These are phyloP conservation scores for Neofelis nebulosa DNA, from an alignment of 2,113 vertebrate species.

Conservation along the genomic window DNA sequence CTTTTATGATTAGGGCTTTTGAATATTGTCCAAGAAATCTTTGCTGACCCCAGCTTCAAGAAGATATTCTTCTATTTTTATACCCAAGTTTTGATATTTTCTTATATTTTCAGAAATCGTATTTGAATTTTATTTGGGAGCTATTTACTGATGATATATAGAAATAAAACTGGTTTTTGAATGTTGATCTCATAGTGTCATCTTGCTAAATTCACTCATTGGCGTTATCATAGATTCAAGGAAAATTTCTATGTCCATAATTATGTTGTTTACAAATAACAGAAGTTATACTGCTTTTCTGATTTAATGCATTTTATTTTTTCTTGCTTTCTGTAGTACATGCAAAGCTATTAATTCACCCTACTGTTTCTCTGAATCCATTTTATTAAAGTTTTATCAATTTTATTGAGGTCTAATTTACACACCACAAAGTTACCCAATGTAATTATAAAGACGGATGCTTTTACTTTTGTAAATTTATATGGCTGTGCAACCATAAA, in stretches of 20 bases:
- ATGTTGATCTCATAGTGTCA: not conserved
- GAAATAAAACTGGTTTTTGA: slow-evolving; percentile 15
- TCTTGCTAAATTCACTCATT: not conserved
- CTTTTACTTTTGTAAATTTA: not conserved
- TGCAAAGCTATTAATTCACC: not conserved
- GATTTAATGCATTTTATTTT: slow-evolving; percentile 9
- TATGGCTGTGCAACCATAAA: not conserved
- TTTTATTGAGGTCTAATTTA: not conserved
- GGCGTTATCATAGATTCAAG: not conserved
- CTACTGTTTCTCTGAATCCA: not conserved
- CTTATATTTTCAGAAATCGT: not conserved
- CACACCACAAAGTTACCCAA: not conserved
- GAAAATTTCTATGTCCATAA: not conserved
- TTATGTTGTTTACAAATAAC: not conserved
- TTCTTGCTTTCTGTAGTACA: slow-evolving; percentile 10
- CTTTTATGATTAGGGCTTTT: not conserved
- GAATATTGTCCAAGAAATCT: not conserved
- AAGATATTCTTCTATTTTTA: not conserved
- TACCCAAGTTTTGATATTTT: not conserved
- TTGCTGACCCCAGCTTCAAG: not conserved
- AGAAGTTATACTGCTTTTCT: not conserved
- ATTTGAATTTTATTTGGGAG: slow-evolving; percentile 6
- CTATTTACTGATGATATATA: not conserved
- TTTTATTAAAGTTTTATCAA: not conserved
- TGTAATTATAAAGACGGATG: not conserved